Evolutionary conservation across 2,113 vertebrate species (phyloP), one percentile per base, ranked within the genome.

Genomic region (Rhizomys pruinosus): DNA sequence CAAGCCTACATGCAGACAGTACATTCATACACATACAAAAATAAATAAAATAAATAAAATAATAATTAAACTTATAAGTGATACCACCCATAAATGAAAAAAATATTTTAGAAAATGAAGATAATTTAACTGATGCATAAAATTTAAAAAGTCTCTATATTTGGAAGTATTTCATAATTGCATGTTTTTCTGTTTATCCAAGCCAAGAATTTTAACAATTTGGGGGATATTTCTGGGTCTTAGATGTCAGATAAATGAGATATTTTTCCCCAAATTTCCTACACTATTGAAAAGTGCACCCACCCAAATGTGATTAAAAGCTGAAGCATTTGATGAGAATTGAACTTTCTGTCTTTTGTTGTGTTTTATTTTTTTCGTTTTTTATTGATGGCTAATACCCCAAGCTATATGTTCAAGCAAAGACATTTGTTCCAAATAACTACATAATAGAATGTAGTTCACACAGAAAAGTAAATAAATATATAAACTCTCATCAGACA

Each of bases 361-460:
- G 37, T 11, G n/a, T n/a, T n/a, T n/a, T n/a, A n/a, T n/a, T n/a
- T 47, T 13, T 76, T 57, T 47, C 59, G 10, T 4, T 64, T 44
- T 47, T 11, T 16, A 17, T n/a, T 8, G 34, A 15, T 47, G 4
- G 9, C 77, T 95, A 55, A 63, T 90, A 68, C 19, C 16, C 0
- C 23, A 91, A 91, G 9, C 3, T 57, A 3, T 92, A 5, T 63
- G 3, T 68, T 73, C 1, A 15, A 74, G 5, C 17, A 86, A 94
- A 96, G 57, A n/a, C 47, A 96, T 93, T 69, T 95, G 71, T 94
- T 97, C 87, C 93, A 92, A 95, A 72, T 94, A 97, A 96, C 57
- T 94, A n/a, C 47, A 42, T 76, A 96, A 95, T 37, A 71, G 95
- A 94, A 74, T 95, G 15, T 47, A 47, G 42, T 23, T 44, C 39